Conservation (phyloP, 92 coral and sea anemone species). For the Porites divaricata region DNA sequence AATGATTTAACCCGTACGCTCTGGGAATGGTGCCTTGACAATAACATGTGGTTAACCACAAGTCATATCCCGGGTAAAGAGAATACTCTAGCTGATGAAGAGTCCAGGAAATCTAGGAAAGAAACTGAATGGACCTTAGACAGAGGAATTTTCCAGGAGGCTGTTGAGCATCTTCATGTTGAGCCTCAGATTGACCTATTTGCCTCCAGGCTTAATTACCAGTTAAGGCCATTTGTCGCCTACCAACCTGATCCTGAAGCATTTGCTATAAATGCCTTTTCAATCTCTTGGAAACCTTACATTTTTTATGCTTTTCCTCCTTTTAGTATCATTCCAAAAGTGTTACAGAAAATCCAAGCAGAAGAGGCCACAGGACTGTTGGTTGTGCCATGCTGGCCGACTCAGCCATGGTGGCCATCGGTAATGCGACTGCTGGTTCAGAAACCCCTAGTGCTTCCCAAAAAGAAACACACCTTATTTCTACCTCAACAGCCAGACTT, state of each 20-base stretch:
- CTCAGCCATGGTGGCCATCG: constrained; percentile 50
- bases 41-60: background rate
- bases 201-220: background rate
- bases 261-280: constrained; percentile 22
- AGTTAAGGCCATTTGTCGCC: background rate
- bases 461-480: constrained; percentile 15
- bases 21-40: too few relatives aligned
- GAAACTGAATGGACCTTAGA: background rate
- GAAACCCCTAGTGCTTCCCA: constrained; percentile 7
- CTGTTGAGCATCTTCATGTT: background rate
- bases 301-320: constrained; percentile 43
- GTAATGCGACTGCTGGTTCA: constrained; percentile 32
- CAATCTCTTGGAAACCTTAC: constrained; percentile 13
- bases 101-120: constrained; percentile 3
- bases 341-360: constrained; percentile 28
- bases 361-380: constrained; percentile 30
- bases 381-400: constrained; percentile 42
- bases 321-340: constrained; percentile 22
- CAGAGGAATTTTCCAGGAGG: background rate
- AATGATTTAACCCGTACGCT: too few relatives aligned
- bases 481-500: constrained; percentile 24
- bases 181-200: background rate
- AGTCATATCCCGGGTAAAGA: constrained; percentile 14
- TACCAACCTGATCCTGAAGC: constrained; percentile 28
- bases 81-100: constrained; percentile 21